Conservation (phyloP, 2,888 invertebrate genomes). For the Automeris io region DNA sequence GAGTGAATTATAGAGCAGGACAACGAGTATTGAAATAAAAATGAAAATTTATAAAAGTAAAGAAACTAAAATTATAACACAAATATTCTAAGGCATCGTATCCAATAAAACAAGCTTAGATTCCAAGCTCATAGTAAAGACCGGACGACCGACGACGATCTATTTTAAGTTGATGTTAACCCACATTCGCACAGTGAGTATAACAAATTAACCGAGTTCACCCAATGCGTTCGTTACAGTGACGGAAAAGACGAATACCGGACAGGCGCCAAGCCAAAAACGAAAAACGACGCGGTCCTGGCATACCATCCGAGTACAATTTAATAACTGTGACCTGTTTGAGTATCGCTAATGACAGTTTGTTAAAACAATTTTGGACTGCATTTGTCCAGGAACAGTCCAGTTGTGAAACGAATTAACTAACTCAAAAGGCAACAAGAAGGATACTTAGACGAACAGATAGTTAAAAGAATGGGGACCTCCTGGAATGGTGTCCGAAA, state of each 20-base stretch:
- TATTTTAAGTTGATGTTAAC: conserved; percentile 59
- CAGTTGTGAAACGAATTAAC: too few relatives aligned
- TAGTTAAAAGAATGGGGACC: too few relatives aligned
- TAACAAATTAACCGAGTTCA: conserved; percentile 52
- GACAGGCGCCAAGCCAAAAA: conserved; percentile 1
- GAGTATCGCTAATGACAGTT: not conserved
- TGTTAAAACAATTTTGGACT: too few relatives aligned
- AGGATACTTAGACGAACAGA: too few relatives aligned
- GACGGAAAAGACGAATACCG: conserved; percentile 1
- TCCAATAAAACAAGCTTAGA: not conserved
- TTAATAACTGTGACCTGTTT: not conserved
- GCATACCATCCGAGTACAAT: not conserved
- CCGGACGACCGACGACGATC: conserved; percentile 49
- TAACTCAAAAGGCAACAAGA: too few relatives aligned
- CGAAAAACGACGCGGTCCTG: not conserved
- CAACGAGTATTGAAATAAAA: too few relatives aligned
- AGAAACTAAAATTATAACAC: too few relatives aligned
- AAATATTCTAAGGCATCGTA: not conserved
- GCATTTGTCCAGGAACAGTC: too few relatives aligned
- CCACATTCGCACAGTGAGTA: conserved; percentile 49
- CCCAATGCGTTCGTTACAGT: conserved; percentile 22
- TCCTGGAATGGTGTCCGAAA: too few relatives aligned
- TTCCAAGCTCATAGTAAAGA: conserved; percentile 2
- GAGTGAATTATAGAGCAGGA: too few relatives aligned
- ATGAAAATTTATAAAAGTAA: too few relatives aligned